Conservation (phyloP, 2,113 vertebrate species). For the Phalacrocorax brasilianus region DNA sequence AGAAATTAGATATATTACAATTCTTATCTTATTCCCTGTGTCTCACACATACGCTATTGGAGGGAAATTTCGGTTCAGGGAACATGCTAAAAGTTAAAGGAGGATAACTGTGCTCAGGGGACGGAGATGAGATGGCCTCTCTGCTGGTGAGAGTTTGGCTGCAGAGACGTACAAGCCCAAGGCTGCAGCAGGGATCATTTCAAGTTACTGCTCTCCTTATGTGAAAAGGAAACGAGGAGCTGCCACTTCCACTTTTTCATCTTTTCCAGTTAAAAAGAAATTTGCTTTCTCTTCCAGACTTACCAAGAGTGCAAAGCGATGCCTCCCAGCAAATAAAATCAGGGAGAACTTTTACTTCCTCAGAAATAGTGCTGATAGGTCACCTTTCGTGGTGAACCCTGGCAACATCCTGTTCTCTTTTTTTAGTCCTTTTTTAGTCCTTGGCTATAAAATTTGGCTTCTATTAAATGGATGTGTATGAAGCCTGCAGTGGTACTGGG, state of each 20-base stretch:
- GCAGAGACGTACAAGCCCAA: background rate
- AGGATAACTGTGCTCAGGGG: background rate
- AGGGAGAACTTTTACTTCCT: background rate
- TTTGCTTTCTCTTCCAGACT: rapidly evolving
- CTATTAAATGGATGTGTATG: background rate
- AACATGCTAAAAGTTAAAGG: conserved; percentile 32
- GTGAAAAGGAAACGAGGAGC: background rate
- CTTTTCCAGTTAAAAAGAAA: background rate
- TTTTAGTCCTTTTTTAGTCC: background rate
- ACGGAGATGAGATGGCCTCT: background rate
- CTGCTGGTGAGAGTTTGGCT: background rate
- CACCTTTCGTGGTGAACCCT: background rate
- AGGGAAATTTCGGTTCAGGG: conserved; percentile 12
- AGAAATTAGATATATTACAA: conserved; percentile 2
- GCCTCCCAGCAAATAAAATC: background rate
- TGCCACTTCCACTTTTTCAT: background rate
- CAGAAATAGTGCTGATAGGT: background rate
- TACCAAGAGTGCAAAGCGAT: background rate
- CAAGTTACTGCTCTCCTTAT: background rate
- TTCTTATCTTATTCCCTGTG: conserved; percentile 4
- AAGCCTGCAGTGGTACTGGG: background rate
- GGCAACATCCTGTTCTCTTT: background rate
- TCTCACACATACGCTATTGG: background rate
- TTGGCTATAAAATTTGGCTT: background rate
- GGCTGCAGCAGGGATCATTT: background rate